Evolutionary conservation across 2,888 invertebrate genomes (phyloP), one percentile per base, ranked within the genome.

Genomic region (Tachina lurida): DNA sequence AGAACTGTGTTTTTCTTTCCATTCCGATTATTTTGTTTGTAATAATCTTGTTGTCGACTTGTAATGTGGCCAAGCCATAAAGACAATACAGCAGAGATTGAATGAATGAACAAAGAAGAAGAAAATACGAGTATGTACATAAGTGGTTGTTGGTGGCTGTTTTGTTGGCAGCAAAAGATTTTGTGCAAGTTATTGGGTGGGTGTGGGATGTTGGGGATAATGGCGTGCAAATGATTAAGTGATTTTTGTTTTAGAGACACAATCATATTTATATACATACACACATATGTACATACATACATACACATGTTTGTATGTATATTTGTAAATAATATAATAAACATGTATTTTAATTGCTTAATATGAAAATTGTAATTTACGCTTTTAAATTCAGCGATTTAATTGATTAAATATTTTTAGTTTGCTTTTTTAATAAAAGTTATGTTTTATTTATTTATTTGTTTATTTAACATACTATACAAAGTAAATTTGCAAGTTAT

Each of bases 21-120:
- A n/a, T 65, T 85, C 86, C 84, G 84, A 88, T 87, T 88, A 89
- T 87, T 89, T 89, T 91, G 91, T 65, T 63, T 91, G 91, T 92
- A 91, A 91, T 91, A 91, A 91, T 91, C 91, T 90, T 91, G 91
- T 91, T 91, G 89, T 89, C 88, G 89, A 88, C 91, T 90, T 92
- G 92, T 91, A 91, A 91, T 91, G 90, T 91, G 91, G 90, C 90
- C 87, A 88, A 52, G 60, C 63, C 60, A 45, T 58, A 71, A 82
- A 75, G 76, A 63, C 77, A 82, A 74, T 70, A 75, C 52, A 79
- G 71, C 63, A 60, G 77, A 73, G 54, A 65, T 58, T 60, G 62
- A 0, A 65, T 67, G 63, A 71, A 71, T 76, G 52, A 63, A 86
- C 81, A 81, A 56, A 8, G 58, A 56, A 70, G 43, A 75, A 54